These are phyloP conservation scores for Diplosoma virens DNA, from an alignment of 23 tunicate species.

Conservation along the genomic window DNA sequence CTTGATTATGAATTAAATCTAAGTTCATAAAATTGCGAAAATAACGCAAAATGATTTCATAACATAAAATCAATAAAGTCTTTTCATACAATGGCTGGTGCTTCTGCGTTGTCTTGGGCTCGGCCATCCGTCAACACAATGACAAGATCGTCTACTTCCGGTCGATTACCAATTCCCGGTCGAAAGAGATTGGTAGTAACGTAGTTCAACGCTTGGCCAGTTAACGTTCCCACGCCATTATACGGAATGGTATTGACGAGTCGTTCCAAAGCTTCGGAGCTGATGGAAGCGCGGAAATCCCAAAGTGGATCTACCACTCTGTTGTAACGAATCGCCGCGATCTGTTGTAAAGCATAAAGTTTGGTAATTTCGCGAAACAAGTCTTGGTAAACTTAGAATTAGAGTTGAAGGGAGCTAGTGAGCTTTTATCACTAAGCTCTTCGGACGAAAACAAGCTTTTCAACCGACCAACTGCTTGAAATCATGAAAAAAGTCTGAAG, in stretches of 20 bases:
- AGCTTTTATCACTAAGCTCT: too few relatives aligned
- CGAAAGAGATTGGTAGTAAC: constrained; percentile 48
- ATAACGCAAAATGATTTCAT: too few relatives aligned
- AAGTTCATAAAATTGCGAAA: too few relatives aligned
- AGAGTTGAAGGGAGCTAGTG: too few relatives aligned
- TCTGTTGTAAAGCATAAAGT: constrained; percentile 25
- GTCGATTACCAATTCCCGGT: constrained; percentile 44
- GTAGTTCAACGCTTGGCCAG: constrained; percentile 73
- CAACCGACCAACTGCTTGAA: too few relatives aligned
- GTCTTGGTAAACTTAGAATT: neutral
- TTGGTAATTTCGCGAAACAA: neutral
- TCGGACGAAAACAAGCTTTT: too few relatives aligned
- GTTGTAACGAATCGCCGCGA: constrained; percentile 88
- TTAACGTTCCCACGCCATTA: constrained; percentile 72
- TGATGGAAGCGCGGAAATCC: constrained; percentile 45
- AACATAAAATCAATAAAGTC: too few relatives aligned
- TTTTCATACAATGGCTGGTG: constrained; percentile 42
- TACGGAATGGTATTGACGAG: constrained; percentile 36
- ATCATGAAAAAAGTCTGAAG: too few relatives aligned
- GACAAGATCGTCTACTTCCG: constrained; percentile 57
- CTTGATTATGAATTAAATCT: too few relatives aligned
- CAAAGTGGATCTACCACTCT: constrained; percentile 53
- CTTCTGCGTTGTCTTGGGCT: constrained; percentile 80
- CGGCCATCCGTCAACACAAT: constrained; percentile 86
- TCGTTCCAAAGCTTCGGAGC: constrained; percentile 22